Evolutionary conservation across 2,797 vertebrate genomes (phyloP), one percentile per base, ranked within the genome.

Genomic region (Microctenopoma lineatum): DNA sequence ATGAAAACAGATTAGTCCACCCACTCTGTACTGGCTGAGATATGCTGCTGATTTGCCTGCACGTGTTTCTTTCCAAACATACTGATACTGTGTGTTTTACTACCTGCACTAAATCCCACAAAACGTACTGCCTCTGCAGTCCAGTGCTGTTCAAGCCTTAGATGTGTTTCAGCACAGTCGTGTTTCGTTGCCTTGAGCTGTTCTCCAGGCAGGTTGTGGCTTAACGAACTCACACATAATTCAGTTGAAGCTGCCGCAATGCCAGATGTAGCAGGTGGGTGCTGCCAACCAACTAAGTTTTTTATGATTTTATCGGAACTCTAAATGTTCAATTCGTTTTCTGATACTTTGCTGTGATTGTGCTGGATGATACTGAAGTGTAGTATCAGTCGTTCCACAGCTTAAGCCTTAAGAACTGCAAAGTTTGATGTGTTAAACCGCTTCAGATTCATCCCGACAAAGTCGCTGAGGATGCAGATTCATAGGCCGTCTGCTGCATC

Each of bases 1-100:
- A 39, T 66, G 11, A 53, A 73, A 67, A 70, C 41, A 57, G 64
- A 84, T 73, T 62, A 68, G 36, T 74, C 66, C 75, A 4, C 75
- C 75, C 69, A 76, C 77, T 21, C 70, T 0, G 29, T 29, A 39
- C 48, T 34, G 52, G 46, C 51, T 1, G 18, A 59, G 53, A 48
- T 57, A 10, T 36, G 36, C 29, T 32, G 29, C 29, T 6, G 29
- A 32, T 32, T 32, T 51, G 10, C 41, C 50, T 38, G 61, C 48
- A 71, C 53, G 7, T 47, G 62, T 56, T 41, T 58, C 63, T 67
- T 56, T 25, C 14, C 39, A 70, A 16, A 66, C 18, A 76, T 27
- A 25, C 44, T 39, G 2, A 21, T 12, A 10, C 7, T 59, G 7
- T 18, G 0, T 52, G 36, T 78, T 60, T 64, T 15, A 53, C 53